phyloP scores from a whole-genome alignment of 30 jellyfish, hydroid and myxozoan genomes.

The Aurelia sp. region DNA sequence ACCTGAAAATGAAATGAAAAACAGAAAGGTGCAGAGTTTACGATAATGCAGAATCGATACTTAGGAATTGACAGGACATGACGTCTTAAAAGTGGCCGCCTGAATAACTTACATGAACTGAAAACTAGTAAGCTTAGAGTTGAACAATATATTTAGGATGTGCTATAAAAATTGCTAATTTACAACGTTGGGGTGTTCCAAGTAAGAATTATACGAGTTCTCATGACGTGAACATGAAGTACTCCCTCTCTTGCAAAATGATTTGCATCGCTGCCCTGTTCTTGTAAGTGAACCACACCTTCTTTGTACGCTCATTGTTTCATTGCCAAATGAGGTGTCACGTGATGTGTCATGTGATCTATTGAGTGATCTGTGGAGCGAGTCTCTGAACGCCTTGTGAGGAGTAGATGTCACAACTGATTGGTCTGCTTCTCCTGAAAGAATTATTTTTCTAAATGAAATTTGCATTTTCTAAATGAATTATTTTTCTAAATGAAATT shows the following conservation, averaged over 20 bases:
- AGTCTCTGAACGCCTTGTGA: conserved; percentile 10
- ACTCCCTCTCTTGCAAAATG: conserved; percentile 58
- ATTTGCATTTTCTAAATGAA: too few species aligned
- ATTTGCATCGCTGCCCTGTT: conserved; percentile 62
- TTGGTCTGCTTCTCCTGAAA: not conserved
- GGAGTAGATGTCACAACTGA: conserved; percentile 56
- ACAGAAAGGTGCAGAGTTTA: too few species aligned
- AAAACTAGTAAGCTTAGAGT: too few species aligned
- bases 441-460: too few species aligned
- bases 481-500: too few species aligned
- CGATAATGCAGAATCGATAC: too few species aligned
- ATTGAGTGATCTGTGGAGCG: not conserved
- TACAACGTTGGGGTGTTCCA: conserved; percentile 39
- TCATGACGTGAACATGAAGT: conserved; percentile 64
- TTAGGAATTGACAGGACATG: too few species aligned
- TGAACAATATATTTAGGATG: not conserved
- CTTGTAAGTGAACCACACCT: conserved; percentile 72
- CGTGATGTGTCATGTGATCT: conserved; percentile 6
- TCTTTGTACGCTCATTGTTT: conserved; percentile 29
- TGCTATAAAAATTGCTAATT: not conserved
- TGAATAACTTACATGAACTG: too few species aligned
- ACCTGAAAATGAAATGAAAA: too few species aligned
- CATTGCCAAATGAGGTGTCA: conserved; percentile 13
- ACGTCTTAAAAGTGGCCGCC: too few species aligned
- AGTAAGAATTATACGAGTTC: conserved; percentile 50